Evolutionary conservation across 2,797 vertebrate genomes (phyloP).

Genomic region (Galago senegalensis): DNA sequence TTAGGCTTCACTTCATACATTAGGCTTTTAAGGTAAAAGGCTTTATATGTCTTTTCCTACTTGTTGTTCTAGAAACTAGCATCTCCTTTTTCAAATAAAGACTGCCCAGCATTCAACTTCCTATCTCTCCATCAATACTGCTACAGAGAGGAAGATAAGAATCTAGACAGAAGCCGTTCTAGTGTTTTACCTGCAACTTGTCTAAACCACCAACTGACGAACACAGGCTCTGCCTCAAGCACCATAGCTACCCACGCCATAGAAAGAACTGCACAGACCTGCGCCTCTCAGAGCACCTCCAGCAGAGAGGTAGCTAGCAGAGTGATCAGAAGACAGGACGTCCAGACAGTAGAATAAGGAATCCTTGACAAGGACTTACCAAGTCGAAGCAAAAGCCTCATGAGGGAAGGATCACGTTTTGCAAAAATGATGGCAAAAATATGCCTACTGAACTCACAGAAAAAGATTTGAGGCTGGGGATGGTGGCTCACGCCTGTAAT

Average conservation of each 20-base stretch:
- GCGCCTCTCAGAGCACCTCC: background rate
- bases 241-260: constrained; percentile 57
- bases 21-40: constrained; percentile 32
- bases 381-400: background rate
- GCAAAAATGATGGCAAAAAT: background rate
- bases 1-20: constrained; percentile 12
- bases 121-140: constrained; percentile 75
- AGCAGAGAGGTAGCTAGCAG: background rate
- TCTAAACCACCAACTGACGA: constrained; percentile 87
- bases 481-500: no score
- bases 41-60: constrained; percentile 43
- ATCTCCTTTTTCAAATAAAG: constrained; percentile 70
- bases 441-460: background rate
- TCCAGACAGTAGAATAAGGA: background rate
- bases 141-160: constrained; percentile 83
- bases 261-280: constrained; percentile 66
- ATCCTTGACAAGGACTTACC: background rate
- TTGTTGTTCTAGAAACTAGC: background rate
- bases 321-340: background rate
- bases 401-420: no score
- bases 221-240: constrained; percentile 75
- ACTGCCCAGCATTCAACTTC: constrained; percentile 77
- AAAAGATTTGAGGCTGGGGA: background rate
- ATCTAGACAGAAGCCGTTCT: constrained; percentile 84
- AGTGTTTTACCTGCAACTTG: constrained; percentile 85